phyloP scores from a whole-genome alignment of 2,888 invertebrate genomes.

The Heteromyza rotundicornis region DNA sequence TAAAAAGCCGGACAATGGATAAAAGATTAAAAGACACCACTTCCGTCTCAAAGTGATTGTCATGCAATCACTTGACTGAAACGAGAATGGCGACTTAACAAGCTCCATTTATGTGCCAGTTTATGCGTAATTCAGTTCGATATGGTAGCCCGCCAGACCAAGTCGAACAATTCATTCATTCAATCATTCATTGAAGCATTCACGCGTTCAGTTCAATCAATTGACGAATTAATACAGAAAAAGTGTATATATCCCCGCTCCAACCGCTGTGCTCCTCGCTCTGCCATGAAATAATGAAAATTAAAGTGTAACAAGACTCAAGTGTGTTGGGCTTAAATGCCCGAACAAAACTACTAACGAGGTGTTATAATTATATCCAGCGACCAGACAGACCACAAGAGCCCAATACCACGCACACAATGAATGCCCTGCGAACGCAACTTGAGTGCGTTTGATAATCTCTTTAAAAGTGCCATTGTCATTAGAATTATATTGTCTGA shows the following conservation, averaged over 20 bases:
- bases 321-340: constrained; percentile 37
- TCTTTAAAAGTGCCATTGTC: constrained; percentile 41
- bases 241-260: no score
- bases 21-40: constrained; percentile 12
- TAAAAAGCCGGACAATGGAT: neutral
- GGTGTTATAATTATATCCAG: constrained; percentile 48
- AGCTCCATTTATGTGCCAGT: constrained; percentile 14
- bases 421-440: constrained; percentile 8
- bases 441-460: constrained; percentile 28
- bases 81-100: constrained; percentile 3
- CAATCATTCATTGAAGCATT: neutral
- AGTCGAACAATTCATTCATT: constrained; percentile 6
- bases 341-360: constrained; percentile 52
- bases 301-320: neutral
- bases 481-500: constrained; percentile 49
- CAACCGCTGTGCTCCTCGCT: no score
- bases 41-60: constrained; percentile 24
- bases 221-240: neutral
- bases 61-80: constrained; percentile 9
- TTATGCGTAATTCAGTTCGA: constrained; percentile 15
- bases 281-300: no score
- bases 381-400: neutral
- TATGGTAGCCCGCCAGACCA: neutral
- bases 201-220: neutral
- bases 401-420: constrained; percentile 8